phyloP scores from a whole-genome alignment of 2,888 invertebrate species.

The Mechanitis messenoides region DNA sequence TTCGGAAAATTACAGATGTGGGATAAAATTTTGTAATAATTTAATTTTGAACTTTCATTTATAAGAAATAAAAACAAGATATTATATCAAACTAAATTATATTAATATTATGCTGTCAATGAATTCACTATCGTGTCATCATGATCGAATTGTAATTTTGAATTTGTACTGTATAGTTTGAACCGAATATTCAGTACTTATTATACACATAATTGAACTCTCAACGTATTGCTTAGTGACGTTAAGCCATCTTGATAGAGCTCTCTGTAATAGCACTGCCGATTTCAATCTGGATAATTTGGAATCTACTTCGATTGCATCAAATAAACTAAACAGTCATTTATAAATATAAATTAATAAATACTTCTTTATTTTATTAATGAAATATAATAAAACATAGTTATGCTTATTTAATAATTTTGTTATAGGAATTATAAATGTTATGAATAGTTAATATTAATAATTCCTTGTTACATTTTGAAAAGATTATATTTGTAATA shows the following conservation, averaged over 20 bases:
- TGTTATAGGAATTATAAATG: too few species aligned
- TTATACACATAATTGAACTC: slow-evolving; percentile 21
- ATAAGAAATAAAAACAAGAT: too few species aligned
- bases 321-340: too few species aligned
- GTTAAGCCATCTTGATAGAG: slow-evolving; percentile 19
- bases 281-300: slow-evolving; percentile 13
- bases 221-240: slow-evolving; percentile 17
- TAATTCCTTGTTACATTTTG: too few species aligned
- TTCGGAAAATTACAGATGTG: neutral
- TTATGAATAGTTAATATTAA: too few species aligned
- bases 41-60: neutral
- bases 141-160: slow-evolving; percentile 17
- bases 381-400: too few species aligned
- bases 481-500: neutral
- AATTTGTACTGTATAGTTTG: slow-evolving; percentile 16
- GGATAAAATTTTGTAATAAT: neutral
- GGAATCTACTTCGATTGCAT: neutral
- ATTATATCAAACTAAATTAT: too few species aligned
- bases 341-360: too few species aligned
- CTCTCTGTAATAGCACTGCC: slow-evolving; percentile 6
- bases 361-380: too few species aligned
- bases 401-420: too few species aligned
- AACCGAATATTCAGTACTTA: slow-evolving; percentile 21
- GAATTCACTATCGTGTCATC: slow-evolving; percentile 7
- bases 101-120: too few species aligned